Conservation (phyloP, 2,888 invertebrate species). For the Ophion obscuratus region DNA sequence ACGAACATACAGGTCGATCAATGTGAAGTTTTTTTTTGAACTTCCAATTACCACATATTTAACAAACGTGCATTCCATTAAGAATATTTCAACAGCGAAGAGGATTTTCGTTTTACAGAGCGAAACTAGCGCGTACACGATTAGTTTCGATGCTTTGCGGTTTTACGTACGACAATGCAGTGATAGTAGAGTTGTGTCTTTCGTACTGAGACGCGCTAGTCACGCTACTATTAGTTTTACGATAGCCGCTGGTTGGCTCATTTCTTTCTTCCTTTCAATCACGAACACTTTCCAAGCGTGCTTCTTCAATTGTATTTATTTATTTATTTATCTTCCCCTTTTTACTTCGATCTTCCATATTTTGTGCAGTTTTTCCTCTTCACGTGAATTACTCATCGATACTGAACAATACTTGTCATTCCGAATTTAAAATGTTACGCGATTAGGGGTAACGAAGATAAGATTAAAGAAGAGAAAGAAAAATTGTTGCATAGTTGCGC, state of each 20-base stretch:
- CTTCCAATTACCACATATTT: constrained; percentile 17
- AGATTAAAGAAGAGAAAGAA: constrained; percentile 58
- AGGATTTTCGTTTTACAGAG: constrained; percentile 18
- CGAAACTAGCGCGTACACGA: constrained; percentile 9
- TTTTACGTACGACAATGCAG: neutral
- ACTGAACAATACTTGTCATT: constrained; percentile 15
- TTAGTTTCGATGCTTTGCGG: constrained; percentile 24
- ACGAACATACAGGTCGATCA: constrained; percentile 35
- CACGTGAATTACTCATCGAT: constrained; percentile 25
- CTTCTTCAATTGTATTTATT: constrained; percentile 57
- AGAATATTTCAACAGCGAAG: constrained; percentile 6
- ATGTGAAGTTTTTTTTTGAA: constrained; percentile 11
- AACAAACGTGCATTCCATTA: constrained; percentile 19
- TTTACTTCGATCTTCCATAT: constrained; percentile 10
- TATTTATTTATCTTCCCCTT: constrained; percentile 44
- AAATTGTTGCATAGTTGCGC: constrained; percentile 77
- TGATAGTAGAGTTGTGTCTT: neutral
- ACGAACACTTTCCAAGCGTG: constrained; percentile 20
- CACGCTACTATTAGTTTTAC: constrained; percentile 36
- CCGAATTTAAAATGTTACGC: constrained; percentile 46
- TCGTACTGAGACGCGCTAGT: constrained; percentile 35
- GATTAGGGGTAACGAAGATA: constrained; percentile 52
- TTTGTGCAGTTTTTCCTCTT: constrained; percentile 22
- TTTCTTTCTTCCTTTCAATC: constrained; percentile 29
- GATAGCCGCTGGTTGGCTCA: constrained; percentile 65